Evolutionary conservation across 2,113 vertebrate genomes (phyloP).

Genomic region (Ailuropoda melanoleuca): DNA sequence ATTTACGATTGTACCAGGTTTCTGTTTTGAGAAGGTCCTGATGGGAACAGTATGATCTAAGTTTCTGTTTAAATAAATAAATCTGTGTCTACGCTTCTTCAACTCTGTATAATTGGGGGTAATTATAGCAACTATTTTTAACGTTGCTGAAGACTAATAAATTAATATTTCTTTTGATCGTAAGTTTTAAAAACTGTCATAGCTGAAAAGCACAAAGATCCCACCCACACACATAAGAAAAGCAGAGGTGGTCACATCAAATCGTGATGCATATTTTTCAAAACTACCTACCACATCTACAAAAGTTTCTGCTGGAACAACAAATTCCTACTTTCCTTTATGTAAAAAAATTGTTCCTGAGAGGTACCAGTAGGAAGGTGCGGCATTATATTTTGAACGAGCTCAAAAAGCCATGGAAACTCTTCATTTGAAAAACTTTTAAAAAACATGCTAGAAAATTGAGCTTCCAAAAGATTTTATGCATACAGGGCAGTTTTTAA

Average conservation of each 20-base stretch:
- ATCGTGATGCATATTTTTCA: background rate
- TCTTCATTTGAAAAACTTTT: background rate
- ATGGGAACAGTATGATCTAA: background rate
- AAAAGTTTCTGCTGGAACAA: background rate
- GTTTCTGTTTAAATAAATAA: background rate
- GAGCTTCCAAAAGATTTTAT: background rate
- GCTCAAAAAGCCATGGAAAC: background rate
- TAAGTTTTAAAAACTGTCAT: background rate
- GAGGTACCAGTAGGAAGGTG: background rate
- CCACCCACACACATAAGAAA: background rate
- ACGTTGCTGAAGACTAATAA: background rate
- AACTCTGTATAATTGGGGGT: background rate
- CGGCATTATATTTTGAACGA: background rate
- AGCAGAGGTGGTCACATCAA: background rate
- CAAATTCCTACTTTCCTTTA: background rate
- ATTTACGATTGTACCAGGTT: background rate
- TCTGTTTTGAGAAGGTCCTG: background rate
- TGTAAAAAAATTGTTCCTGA: background rate
- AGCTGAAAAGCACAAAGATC: background rate
- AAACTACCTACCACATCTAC: background rate
- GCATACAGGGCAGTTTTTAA: background rate
- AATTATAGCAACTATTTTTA: background rate
- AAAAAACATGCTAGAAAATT: background rate
- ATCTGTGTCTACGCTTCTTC: background rate
- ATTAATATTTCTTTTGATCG: background rate